Evolutionary conservation across 2,888 invertebrate genomes (phyloP).

Genomic region (Xanthia icteritia): DNA sequence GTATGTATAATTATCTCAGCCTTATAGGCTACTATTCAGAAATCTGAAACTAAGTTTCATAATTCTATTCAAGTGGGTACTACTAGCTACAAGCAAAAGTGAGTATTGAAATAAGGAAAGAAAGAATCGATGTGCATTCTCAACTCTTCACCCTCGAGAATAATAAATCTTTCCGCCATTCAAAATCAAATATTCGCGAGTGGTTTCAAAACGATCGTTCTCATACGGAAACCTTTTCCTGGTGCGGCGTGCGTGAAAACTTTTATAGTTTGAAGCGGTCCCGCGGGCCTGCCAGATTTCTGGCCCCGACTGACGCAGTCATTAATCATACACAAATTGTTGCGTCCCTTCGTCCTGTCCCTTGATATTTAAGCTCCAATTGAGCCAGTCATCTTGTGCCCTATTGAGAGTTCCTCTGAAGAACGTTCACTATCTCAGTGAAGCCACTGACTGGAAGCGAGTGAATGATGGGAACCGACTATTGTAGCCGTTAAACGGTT

Average conservation of each 20-base stretch:
- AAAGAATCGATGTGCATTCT: background rate
- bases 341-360: slow-evolving; percentile 66
- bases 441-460: slow-evolving; percentile 65
- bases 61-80: background rate
- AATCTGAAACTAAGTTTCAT: background rate
- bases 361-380: slow-evolving; percentile 80
- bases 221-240: slow-evolving; percentile 28
- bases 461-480: slow-evolving; percentile 68
- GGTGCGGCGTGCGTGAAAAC: slow-evolving; percentile 60
- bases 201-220: slow-evolving; percentile 37
- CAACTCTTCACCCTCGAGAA: background rate
- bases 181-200: slow-evolving; percentile 43
- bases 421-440: slow-evolving; percentile 68
- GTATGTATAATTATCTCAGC: background rate
- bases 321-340: slow-evolving; percentile 72
- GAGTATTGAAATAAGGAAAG: background rate
- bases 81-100: background rate
- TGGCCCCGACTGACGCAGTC: slow-evolving; percentile 49
- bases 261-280: slow-evolving; percentile 78
- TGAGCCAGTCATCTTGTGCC: slow-evolving; percentile 83
- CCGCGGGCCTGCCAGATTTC: slow-evolving; percentile 71
- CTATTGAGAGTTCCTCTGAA: slow-evolving; percentile 74
- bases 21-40: background rate
- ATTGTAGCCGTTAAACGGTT: slow-evolving; percentile 53
- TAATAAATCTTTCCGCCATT: slow-evolving; percentile 28